Conservation (phyloP, 2,797 vertebrate genomes). For the Rhadinocentrus ornatus region DNA sequence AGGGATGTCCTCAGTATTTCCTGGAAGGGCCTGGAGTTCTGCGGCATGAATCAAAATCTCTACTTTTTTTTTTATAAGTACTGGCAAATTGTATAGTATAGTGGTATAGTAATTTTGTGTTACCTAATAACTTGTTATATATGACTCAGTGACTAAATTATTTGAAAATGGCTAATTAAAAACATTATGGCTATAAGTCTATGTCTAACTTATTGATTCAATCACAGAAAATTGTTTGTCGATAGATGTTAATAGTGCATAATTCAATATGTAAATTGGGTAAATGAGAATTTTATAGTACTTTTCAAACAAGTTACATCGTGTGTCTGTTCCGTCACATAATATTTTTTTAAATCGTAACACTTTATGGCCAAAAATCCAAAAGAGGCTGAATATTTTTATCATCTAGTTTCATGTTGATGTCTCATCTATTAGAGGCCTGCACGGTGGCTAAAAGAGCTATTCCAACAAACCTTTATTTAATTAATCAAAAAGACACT, state of each 20-base stretch:
- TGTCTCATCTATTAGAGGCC: constrained; percentile 61
- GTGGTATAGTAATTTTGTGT: background rate
- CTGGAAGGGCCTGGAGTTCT: background rate
- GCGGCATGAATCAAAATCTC: background rate
- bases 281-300: background rate
- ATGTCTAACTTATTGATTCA: too few species aligned
- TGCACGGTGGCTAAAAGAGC: constrained; percentile 53
- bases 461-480: constrained; percentile 59
- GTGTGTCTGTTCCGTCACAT: background rate
- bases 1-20: background rate
- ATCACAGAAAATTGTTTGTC: too few species aligned
- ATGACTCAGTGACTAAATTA: too few species aligned
- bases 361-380: constrained; percentile 11
- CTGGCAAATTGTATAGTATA: too few species aligned
- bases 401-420: constrained; percentile 40
- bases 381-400: constrained; percentile 30
- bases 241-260: too few species aligned
- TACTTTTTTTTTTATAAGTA: too few species aligned
- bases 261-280: background rate
- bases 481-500: constrained; percentile 76
- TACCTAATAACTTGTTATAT: too few species aligned
- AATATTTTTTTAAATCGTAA: constrained; percentile 12
- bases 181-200: too few species aligned
- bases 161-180: too few species aligned
- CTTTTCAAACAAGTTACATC: background rate